Conservation (phyloP, 2,888 invertebrate genomes). For the Dilophus febrilis region DNA sequence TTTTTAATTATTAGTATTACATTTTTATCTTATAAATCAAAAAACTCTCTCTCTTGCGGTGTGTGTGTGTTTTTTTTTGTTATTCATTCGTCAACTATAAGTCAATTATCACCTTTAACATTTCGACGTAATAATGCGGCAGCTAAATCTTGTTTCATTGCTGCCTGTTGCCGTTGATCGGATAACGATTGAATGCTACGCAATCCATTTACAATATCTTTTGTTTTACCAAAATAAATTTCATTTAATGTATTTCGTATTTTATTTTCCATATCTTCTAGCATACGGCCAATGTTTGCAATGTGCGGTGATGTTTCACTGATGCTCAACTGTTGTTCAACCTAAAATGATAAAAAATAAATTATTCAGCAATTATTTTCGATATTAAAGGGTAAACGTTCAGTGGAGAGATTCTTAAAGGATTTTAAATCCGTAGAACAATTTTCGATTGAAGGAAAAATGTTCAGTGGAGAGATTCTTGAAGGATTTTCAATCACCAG, state of each 20-base stretch:
- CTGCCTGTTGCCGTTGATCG: slow-evolving; percentile 68
- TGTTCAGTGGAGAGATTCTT: too few relatives aligned
- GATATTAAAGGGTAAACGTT: neutral
- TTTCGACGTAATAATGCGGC: slow-evolving; percentile 68
- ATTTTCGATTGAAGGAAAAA: neutral
- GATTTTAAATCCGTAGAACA: neutral
- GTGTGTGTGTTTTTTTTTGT: too few relatives aligned
- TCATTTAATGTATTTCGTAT: slow-evolving; percentile 95
- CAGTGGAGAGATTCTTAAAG: neutral
- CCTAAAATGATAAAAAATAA: slow-evolving; percentile 34
- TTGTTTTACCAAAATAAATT: slow-evolving; percentile 98
- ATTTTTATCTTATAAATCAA: too few relatives aligned
- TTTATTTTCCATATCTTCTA: slow-evolving; percentile 99
- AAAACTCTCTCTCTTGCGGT: too few relatives aligned
- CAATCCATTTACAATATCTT: slow-evolving; percentile 91
- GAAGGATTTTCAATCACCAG: too few relatives aligned
- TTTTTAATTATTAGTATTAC: too few relatives aligned
- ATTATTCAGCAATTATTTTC: neutral
- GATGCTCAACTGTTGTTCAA: slow-evolving; percentile 78
- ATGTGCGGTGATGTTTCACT: slow-evolving; percentile 93
- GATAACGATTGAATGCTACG: slow-evolving; percentile 67
- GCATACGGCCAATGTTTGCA: slow-evolving; percentile 96
- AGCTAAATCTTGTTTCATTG: slow-evolving; percentile 71
- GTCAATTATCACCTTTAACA: slow-evolving; percentile 33
- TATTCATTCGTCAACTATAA: too few relatives aligned